These are phyloP conservation scores for Daktulosphaira vitifoliae DNA, from an alignment of 1,140 invertebrate genomes.

Conservation along the genomic window DNA sequence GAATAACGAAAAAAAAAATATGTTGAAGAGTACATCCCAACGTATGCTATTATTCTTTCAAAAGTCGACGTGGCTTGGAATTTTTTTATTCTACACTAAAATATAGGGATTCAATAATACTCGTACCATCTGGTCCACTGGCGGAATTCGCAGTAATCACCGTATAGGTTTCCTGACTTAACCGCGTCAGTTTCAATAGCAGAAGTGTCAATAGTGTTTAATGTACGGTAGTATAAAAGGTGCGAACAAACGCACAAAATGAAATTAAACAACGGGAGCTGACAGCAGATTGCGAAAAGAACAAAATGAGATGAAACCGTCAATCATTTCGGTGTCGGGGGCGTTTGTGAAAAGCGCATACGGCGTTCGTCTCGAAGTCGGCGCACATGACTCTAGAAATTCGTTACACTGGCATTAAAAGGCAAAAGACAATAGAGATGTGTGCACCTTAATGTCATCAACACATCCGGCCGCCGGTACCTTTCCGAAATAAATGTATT, in stretches of 20 bases:
- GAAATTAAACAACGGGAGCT: not conserved
- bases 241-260: not conserved
- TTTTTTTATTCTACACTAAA: constrained; percentile 12
- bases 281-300: constrained; percentile 5
- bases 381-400: not conserved
- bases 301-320: not conserved
- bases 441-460: too few species aligned
- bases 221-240: constrained; percentile 18
- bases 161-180: constrained; percentile 1
- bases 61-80: constrained; percentile 12
- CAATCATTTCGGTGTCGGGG: constrained; percentile 2
- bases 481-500: too few species aligned
- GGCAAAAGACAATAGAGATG: too few species aligned
- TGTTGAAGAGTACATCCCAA: too few species aligned
- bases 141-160: not conserved
- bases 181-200: too few species aligned
- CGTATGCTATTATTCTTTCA: too few species aligned
- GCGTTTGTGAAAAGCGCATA: constrained; percentile 8
- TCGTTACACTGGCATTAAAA: too few species aligned
- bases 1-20: too few species aligned
- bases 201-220: constrained; percentile 1
- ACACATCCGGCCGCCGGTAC: too few species aligned
- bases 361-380: constrained; percentile 9
- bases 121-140: constrained; percentile 16
- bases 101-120: constrained; percentile 21